Evolutionary conservation across 2,888 invertebrate species (phyloP), one percentile per base, ranked within the genome.

Genomic region (Sarcophaga caerulescens): DNA sequence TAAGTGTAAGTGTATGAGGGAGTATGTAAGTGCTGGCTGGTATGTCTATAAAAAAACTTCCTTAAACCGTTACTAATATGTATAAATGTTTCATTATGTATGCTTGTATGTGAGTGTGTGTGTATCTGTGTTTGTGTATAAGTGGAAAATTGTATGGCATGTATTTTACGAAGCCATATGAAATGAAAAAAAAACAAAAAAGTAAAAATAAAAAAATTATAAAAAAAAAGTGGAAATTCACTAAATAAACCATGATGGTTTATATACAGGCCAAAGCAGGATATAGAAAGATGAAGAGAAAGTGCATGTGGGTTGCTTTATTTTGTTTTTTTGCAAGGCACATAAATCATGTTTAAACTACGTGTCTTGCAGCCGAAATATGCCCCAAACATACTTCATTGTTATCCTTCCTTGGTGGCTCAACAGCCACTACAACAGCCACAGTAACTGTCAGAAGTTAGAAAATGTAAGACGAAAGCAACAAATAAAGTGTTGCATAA

Each of bases 321-420:
- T 17, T 17, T 52, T 52, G 52, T 59, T 79, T 78, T 74, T 66
- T 23, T 65, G 45, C 35, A 75, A 78, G 65, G 74, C 70, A 75
- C 75, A 86, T 86, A 86, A 86, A 86, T 86, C 86, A 86, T 86
- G 84, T 84, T 83, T 80, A 60, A 78, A 81, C 80, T 86, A 84
- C 86, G 84, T 86, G 86, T 81, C 74, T 70, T 84, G 86, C 81
- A 81, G 81, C 60, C 81, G 80, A 84, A 86, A 78, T 81, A 81
- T 78, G 80, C 81, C 77, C 77, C 52, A 79, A 84, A 81, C 69
- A 78, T 59, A 71, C 69, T 81, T 86, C 65, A 84, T 78, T 81
- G 81, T 75, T 81, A 78, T 74, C 23, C 77, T 19, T 80, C 65
- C 66, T 69, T 52, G 57, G 68, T 78, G 25, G 74, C 66, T 71